Percentiles rank a stretch among this genome's conserved stretches.
Conservation (phyloP, 2,113 vertebrate genomes). For the Tachysurus fulvidraco region DNA sequence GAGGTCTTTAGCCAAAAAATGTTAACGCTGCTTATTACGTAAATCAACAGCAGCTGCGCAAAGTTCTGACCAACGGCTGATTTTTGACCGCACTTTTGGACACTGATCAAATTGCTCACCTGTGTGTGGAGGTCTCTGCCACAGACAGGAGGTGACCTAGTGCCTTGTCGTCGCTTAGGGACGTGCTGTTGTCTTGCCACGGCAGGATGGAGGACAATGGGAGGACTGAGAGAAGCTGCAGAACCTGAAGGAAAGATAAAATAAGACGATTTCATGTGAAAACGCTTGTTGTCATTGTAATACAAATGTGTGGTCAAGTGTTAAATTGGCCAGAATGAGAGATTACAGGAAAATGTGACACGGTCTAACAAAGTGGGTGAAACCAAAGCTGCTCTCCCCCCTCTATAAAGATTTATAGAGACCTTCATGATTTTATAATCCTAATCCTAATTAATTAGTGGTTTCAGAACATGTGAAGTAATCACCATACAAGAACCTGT, state of each 20-base stretch:
- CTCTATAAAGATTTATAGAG: not conserved
- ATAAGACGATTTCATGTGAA: not conserved
- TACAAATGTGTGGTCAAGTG: not conserved
- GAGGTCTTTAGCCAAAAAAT: not conserved
- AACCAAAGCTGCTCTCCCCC: no score
- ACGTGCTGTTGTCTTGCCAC: constrained; percentile 66
- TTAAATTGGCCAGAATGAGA: not conserved
- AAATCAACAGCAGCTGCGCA: constrained; percentile 21
- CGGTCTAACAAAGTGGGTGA: not conserved
- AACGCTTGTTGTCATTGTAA: not conserved
- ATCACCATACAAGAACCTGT: not conserved
- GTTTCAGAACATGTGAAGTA: not conserved
- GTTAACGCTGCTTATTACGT: not conserved
- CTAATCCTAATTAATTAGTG: not conserved
- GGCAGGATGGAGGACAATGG: constrained; percentile 70
- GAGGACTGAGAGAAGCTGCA: constrained; percentile 77
- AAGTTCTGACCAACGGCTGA: not conserved
- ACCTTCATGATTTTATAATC: not conserved
- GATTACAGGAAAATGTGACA: no score
- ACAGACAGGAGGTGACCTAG: constrained; percentile 77
- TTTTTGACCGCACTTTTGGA: not conserved
- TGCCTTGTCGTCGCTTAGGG: constrained; percentile 73
- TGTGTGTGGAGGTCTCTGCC: constrained; percentile 71
- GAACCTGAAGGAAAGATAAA: constrained; percentile 69
- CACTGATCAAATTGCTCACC: constrained; percentile 68